Evolutionary conservation across 1,140 invertebrate genomes (phyloP), one percentile per base, ranked within the genome.

Genomic region (Potamilus streckersoni): DNA sequence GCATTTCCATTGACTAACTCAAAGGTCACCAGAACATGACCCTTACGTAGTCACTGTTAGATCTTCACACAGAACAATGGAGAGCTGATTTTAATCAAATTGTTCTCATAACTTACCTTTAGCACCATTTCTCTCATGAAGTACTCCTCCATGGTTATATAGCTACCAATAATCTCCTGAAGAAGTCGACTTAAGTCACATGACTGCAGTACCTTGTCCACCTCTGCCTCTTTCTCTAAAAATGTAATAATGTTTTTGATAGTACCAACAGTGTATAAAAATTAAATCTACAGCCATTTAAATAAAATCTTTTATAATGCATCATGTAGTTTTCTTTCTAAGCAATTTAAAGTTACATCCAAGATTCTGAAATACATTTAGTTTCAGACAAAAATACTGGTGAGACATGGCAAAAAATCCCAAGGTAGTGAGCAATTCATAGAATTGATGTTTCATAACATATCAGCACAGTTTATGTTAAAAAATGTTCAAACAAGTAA

Each of bases 81-180:
- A 31, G 27, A 31, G 27, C 27, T 31, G 27, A 62, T 49, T 16
- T 68, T 19, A 20, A 61, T 17, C 13, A 60, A 63, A n/a, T 16
- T 58, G 19, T 64, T 16, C 58, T 31, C 23, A 67, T 12, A 15
- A 58, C 67, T 76, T 73, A 90, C 91, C 90, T 99, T 99, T 56
- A 94, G 93, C 0, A 99, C 94, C 86, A 96, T 99, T 90, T 99
- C 96, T 82, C 95, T 94, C 92, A 99, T 94, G 87, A 98, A 99
- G 90, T 96, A 98, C 91, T 97, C 94, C 88, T 99, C 98, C 69
- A 99, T 92, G 56, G 95, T 92, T 38, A 99, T 93, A 91, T 99
- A 99, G 71, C 94, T 93, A 17, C 95, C 94, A 11, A 98, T 91
- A 20, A 98, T 86, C 84, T 98, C 96, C 89, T 99, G 96, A 91